Base-by-base conservation (phyloP, 2,797 vertebrate genomes). In the Protosalanx chinensis region DNA sequence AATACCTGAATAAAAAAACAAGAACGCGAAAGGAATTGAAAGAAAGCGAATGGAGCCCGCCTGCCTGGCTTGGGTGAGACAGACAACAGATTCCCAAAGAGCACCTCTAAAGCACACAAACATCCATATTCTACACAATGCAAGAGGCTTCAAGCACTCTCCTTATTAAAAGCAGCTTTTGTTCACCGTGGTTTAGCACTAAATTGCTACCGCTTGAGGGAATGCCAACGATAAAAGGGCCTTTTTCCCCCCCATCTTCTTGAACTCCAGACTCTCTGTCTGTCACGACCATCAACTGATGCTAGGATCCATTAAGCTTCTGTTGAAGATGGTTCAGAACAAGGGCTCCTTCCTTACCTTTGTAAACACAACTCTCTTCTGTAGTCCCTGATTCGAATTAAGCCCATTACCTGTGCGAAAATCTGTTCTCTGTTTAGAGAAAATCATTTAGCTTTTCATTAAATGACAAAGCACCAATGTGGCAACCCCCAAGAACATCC, bases 301-400 rank as follows among this genome's bases (percentile, higher is more conserved):
- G 90, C 59, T 57, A 70, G 64, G 93, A 93, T 94, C 93, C 93
- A 94, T 95, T 94, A 94, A 93, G 93, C 88, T 69, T 91, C 93
- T 91, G 93, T 95, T 94, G 94, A 93, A 91, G 85, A 87, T 87
- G 88, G 90, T 89, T 81, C 86, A 82, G 91, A 93, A 93, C 90
- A 92, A 94, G 92, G 90, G 86, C 90, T 80, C 90, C 88, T 86
- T 93, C 91, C 89, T 88, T 87, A 81, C 92, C 89, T 93, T 93
- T 93, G 93, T 93, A 93, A 93, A 93, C 91, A 91, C 89, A 82
- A 90, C 83, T 90, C 67, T 91, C 91, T 81, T 92, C 91, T 93
- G 91, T 30, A 89, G 88, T 90, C 51, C 89, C 91, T 91, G 93
- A 93, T 94, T 94, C 93, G 93, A 95, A 94, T 95, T 94, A 94